phyloP scores from a whole-genome alignment of 2,797 vertebrate species.

The Takifugu ocellatus region DNA sequence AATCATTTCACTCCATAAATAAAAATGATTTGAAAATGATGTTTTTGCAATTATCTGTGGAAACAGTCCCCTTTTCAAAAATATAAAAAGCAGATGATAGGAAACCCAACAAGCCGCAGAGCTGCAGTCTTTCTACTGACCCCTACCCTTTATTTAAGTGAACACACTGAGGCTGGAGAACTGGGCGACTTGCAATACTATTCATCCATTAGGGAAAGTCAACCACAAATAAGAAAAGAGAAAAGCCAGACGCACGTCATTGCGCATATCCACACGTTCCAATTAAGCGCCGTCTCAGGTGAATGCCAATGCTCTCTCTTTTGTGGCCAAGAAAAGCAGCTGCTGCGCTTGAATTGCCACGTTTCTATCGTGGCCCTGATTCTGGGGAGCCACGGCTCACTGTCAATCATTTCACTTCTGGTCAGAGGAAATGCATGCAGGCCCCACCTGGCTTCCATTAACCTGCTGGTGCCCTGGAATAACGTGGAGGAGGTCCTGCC shows the following conservation, averaged over 20 bases:
- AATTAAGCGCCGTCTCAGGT: conserved; percentile 59
- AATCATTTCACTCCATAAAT: background rate
- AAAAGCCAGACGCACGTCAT: conserved; percentile 49
- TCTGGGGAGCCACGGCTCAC: conserved; percentile 40
- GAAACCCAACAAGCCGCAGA: conserved; percentile 22
- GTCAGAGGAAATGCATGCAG: conserved; percentile 39
- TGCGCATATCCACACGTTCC: conserved; percentile 46
- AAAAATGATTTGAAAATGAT: no score
- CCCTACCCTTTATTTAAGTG: conserved; percentile 6
- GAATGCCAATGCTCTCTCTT: conserved; percentile 46
- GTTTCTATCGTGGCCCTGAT: conserved; percentile 54
- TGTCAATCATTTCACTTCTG: conserved; percentile 57
- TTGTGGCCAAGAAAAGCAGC: conserved; percentile 64
- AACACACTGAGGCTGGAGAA: conserved; percentile 12
- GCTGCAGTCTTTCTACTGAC: conserved; percentile 2
- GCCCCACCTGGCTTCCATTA: conserved; percentile 68
- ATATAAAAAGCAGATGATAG: conserved; percentile 7
- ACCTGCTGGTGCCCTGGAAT: conserved; percentile 62
- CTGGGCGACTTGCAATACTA: conserved; percentile 28
- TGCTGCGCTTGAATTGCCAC: conserved; percentile 47
- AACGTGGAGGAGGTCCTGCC: conserved; percentile 55
- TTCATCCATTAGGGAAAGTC: conserved; percentile 41
- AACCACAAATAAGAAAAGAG: conserved; percentile 51
- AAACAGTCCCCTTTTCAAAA: background rate
- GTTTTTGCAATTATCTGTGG: background rate